Base-by-base conservation (phyloP, 1,140 invertebrate species). In the Sycobia sp. region DNA sequence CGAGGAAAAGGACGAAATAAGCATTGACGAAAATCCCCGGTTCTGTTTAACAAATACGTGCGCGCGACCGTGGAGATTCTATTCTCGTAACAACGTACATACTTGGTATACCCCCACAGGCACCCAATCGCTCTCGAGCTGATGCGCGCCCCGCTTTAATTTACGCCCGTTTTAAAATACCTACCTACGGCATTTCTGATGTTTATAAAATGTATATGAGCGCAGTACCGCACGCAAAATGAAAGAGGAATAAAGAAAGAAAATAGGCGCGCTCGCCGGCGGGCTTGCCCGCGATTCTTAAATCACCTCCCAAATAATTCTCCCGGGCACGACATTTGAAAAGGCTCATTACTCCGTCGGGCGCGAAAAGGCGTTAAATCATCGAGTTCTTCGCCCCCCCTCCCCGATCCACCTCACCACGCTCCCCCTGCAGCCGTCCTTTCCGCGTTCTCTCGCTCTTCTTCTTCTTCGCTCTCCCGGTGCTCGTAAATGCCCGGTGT, bases 341-440 rank as follows among this genome's bases (percentile, higher is more conserved):
- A 65, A 65, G 63, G 57, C 63, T 65, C 63, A 65, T 65, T 65
- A 65, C 63, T 65, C 57, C 49, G 63, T 65, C 63, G 56, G 57
- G 63, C 63, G 63, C 56, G 63, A 65, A 65, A 65, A 65, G 63
- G 63, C 57, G 57, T 55, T 65, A 65, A 65, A 65, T 65, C 56
- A 65, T 65, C 56, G 41, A 53, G 53, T 53, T 58, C 51, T 58
- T 53, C 38, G 27, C 46, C n/a, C 51, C 29, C 36, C 22, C 57
- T 62, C 20, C 47, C n/a, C 57, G 46, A 10, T 23, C 44, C 47
- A 43, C 23, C 34, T 59, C 36, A 32, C 29, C 34, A 38, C 39
- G 38, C 32, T 11, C 32, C 18, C 36, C 8, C 25, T 46, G 29
- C 29, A 32, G 29, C 29, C 29, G 29, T 14, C n/a, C 22, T 3